Evolutionary conservation across 2,113 vertebrate species (phyloP).

Genomic region (Rallus limicola): DNA sequence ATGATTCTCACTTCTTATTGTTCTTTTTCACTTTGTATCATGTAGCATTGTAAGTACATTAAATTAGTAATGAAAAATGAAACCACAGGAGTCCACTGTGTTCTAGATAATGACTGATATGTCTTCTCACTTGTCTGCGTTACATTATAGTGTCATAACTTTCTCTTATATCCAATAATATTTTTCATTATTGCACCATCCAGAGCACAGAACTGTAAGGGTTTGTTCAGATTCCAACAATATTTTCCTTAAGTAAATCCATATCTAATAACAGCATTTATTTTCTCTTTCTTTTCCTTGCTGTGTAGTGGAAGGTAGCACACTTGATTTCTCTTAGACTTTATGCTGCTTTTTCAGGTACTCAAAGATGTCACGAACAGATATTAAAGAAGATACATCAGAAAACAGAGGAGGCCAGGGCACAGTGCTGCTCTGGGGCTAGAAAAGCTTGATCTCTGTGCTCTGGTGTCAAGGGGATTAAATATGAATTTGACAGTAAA

Average conservation of each 20-base stretch:
- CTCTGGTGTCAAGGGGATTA: not conserved
- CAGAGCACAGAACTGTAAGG: slow-evolving; percentile 28
- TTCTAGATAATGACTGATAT: slow-evolving; percentile 33
- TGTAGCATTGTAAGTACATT: slow-evolving; percentile 53
- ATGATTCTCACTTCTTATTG: not conserved
- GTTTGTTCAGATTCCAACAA: slow-evolving; percentile 43
- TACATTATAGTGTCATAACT: slow-evolving; percentile 44
- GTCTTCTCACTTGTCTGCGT: slow-evolving; percentile 31
- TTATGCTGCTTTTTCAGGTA: slow-evolving; percentile 49
- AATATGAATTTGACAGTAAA: not conserved
- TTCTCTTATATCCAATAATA: slow-evolving; percentile 51
- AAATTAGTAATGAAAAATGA: slow-evolving; percentile 60
- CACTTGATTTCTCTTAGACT: slow-evolving; percentile 31
- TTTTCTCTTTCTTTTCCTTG: slow-evolving; percentile 28
- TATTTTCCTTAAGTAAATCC: slow-evolving; percentile 61
- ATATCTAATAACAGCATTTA: slow-evolving; percentile 49
- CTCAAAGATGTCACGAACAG: slow-evolving; percentile 37
- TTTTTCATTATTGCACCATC: slow-evolving; percentile 35
- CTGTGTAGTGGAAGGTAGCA: not conserved
- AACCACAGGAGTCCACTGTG: slow-evolving; percentile 17
- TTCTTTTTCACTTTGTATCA: slow-evolving; percentile 51
- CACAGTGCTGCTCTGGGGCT: not conserved
- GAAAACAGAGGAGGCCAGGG: slow-evolving; percentile 19
- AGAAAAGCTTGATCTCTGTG: not conserved
- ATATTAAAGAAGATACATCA: slow-evolving; percentile 59